phyloP scores from a whole-genome alignment of 1,140 invertebrate genomes.

The Sinonovacula constricta region DNA sequence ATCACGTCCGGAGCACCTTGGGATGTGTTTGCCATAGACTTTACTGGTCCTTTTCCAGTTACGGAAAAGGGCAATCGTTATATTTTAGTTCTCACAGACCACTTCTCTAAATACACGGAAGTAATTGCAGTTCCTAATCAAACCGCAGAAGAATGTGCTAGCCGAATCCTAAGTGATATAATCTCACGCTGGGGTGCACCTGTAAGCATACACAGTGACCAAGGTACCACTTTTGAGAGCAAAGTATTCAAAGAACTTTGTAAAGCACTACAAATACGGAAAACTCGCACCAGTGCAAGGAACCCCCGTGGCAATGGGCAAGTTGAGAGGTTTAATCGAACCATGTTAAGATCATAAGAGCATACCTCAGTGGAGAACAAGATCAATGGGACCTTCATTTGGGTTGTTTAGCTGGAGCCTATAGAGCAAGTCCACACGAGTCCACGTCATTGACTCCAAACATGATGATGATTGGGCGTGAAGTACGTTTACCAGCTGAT shows the following conservation, averaged over 20 bases:
- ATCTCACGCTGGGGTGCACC: too few relatives aligned
- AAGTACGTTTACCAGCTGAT: constrained; percentile 40
- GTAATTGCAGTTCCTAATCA: constrained; percentile 50
- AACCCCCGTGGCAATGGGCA: constrained; percentile 50
- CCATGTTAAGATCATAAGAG: constrained; percentile 54
- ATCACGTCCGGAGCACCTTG: constrained; percentile 2
- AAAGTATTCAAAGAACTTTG: too few relatives aligned
- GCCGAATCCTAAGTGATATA: background rate
- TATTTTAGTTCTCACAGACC: constrained; percentile 25
- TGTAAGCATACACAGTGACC: too few relatives aligned
- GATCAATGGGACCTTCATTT: too few relatives aligned
- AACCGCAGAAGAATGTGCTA: constrained; percentile 35
- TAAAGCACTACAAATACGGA: constrained; percentile 20
- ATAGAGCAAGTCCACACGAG: constrained; percentile 31
- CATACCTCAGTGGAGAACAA: constrained; percentile 52
- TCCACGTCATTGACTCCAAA: constrained; percentile 41
- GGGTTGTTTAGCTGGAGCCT: too few relatives aligned
- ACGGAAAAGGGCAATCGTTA: constrained; percentile 10
- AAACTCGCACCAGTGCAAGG: constrained; percentile 41
- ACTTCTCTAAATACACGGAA: constrained; percentile 44
- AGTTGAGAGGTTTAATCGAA: constrained; percentile 66
- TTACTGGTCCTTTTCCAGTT: too few relatives aligned
- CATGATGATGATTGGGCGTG: constrained; percentile 50
- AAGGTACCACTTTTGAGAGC: too few relatives aligned
- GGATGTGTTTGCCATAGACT: constrained; percentile 13